phyloP scores from a whole-genome alignment of 2,797 vertebrate species.

The Ibycter americanus region DNA sequence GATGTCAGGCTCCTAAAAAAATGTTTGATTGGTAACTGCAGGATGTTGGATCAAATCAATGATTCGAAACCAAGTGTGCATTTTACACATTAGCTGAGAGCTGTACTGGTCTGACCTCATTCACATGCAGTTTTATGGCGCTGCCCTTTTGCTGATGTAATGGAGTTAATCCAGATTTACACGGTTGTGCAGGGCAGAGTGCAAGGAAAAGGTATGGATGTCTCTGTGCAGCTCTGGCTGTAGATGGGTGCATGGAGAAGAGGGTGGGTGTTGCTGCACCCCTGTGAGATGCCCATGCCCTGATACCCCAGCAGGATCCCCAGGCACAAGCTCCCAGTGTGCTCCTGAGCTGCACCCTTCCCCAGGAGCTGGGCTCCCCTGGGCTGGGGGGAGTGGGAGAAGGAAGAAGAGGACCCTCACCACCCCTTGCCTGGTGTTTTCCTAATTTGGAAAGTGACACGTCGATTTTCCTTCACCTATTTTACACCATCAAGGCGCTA shows the following conservation, averaged over 20 bases:
- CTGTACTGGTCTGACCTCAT: neutral
- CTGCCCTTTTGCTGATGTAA: neutral
- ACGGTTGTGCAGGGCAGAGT: neutral
- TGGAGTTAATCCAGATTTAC: neutral
- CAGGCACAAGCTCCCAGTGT: neutral
- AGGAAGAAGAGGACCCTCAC: neutral
- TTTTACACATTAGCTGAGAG: conserved; percentile 21
- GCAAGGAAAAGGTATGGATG: neutral
- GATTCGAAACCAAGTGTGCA: neutral
- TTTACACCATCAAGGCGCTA: neutral
- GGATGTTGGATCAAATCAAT: conserved; percentile 11
- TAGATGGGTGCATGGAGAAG: rapidly evolving
- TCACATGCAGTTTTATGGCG: neutral
- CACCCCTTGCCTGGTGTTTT: neutral
- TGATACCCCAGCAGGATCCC: rapidly evolving
- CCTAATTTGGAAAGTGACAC: conserved; percentile 7
- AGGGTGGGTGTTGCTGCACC: neutral
- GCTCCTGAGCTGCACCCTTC: neutral
- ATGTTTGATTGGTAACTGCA: neutral
- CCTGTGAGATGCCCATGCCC: rapidly evolving
- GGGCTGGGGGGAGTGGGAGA: neutral
- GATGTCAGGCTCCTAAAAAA: neutral
- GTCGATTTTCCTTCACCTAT: neutral
- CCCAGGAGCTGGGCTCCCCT: rapidly evolving
- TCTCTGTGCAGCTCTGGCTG: neutral